Percentiles rank a stretch among this genome's conserved stretches.
These are phyloP conservation scores for Cybosia mesomella DNA, from an alignment of 2,888 invertebrate genomes.

Conservation along the genomic window DNA sequence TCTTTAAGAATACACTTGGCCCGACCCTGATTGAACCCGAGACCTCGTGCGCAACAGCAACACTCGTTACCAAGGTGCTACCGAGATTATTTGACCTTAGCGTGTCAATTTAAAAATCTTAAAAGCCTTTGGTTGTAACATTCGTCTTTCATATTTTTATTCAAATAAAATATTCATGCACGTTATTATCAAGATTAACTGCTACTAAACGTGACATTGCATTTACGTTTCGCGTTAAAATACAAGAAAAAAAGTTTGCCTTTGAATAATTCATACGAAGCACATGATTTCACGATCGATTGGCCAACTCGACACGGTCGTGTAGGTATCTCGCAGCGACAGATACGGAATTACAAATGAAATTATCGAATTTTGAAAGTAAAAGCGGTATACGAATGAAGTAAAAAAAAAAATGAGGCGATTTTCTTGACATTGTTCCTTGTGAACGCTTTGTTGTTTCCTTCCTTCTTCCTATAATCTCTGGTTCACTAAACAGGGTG, in stretches of 20 bases:
- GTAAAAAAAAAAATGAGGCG: background rate
- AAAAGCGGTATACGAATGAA: slow-evolving; percentile 12
- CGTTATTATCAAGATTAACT: slow-evolving; percentile 1
- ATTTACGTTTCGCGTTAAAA: slow-evolving; percentile 38
- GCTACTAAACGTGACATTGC: slow-evolving; percentile 34
- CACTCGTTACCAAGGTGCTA: background rate
- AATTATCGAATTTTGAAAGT: slow-evolving; percentile 16
- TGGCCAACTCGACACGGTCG: slow-evolving; percentile 22
- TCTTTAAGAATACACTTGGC: background rate
- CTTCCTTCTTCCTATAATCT: too few species aligned
- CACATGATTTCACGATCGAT: slow-evolving; percentile 40
- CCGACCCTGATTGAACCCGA: background rate
- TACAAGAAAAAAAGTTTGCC: slow-evolving; percentile 28
- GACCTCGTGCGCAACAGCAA: background rate
- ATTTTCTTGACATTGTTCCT: background rate
- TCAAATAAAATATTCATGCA: background rate
- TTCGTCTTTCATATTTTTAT: background rate
- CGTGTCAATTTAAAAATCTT: background rate
- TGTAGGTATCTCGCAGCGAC: slow-evolving; percentile 42
- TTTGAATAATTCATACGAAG: slow-evolving; percentile 44
- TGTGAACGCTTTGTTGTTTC: background rate
- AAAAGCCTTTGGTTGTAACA: background rate
- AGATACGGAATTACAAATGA: slow-evolving; percentile 35
- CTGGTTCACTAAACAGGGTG: background rate
- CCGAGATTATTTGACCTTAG: background rate